These are phyloP conservation scores for Sepioteuthis lessoniana DNA, from an alignment of 2,888 invertebrate species.

Conservation along the genomic window DNA sequence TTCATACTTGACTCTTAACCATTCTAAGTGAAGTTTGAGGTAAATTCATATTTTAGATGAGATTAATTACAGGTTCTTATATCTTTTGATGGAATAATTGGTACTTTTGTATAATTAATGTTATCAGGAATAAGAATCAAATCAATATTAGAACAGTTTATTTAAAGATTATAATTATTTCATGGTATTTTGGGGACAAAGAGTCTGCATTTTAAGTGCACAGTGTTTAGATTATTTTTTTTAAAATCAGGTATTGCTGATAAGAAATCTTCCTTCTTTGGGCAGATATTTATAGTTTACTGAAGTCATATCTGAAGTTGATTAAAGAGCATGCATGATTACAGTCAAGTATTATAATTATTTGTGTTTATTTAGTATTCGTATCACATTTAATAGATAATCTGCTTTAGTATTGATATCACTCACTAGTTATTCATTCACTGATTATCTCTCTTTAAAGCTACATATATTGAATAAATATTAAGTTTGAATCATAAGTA, in stretches of 20 bases:
- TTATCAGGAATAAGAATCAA: not conserved
- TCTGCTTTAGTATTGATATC: not conserved
- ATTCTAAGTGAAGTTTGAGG: not conserved
- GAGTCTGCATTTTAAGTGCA: not conserved
- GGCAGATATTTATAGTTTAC: not conserved
- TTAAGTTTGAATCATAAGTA: no score
- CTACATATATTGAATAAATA: no score
- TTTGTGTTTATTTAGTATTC: not conserved
- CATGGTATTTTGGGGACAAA: not conserved
- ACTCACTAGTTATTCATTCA: not conserved
- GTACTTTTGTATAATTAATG: not conserved
- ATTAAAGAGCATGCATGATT: not conserved
- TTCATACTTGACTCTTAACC: not conserved
- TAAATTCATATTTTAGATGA: not conserved
- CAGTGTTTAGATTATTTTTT: not conserved
- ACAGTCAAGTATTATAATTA: not conserved
- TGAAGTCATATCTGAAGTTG: not conserved
- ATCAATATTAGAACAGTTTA: not conserved
- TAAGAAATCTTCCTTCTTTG: not conserved
- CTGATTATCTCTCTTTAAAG: not conserved
- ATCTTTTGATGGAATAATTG: not conserved
- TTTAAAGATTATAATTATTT: not conserved
- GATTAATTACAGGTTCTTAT: slow-evolving; percentile 16
- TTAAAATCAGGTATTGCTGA: not conserved
- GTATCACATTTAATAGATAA: not conserved